Conservation (phyloP, 2,113 vertebrate species). For the Oostethus manadensis region DNA sequence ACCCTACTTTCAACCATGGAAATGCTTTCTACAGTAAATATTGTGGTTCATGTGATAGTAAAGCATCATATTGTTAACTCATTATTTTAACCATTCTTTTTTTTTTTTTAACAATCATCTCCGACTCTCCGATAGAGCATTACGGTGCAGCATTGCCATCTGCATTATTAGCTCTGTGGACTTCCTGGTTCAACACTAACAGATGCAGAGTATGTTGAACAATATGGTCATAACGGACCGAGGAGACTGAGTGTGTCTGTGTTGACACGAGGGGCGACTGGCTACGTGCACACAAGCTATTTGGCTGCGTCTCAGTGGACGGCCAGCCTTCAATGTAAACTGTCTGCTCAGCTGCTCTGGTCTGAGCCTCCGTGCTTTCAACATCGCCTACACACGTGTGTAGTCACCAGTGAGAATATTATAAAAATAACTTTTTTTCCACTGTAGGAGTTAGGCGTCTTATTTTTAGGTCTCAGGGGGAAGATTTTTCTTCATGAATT, state of each 20-base stretch:
- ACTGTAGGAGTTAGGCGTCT: neutral
- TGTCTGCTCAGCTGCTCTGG: slow-evolving; percentile 51
- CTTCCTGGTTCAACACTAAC: slow-evolving; percentile 35
- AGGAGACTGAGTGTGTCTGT: slow-evolving; percentile 31
- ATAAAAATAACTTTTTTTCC: slow-evolving; percentile 45
- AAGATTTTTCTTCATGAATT: slow-evolving; percentile 16
- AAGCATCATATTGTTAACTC: slow-evolving; percentile 26
- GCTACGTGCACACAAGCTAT: slow-evolving; percentile 4
- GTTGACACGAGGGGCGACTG: slow-evolving; percentile 33
- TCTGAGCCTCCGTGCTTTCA: slow-evolving; percentile 26
- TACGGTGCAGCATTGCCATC: slow-evolving; percentile 54
- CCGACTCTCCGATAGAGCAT: slow-evolving; percentile 49
- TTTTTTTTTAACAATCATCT: too few species aligned
- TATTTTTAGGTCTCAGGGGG: slow-evolving; percentile 22
- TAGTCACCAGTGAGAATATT: slow-evolving; percentile 27
- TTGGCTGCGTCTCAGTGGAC: slow-evolving; percentile 33
- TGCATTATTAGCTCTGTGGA: slow-evolving; percentile 55
- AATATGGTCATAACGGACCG: slow-evolving; percentile 47
- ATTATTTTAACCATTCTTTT: too few species aligned
- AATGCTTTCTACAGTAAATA: neutral
- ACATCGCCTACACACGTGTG: slow-evolving; percentile 36
- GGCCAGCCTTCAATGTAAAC: slow-evolving; percentile 38
- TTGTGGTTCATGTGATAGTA: slow-evolving; percentile 27
- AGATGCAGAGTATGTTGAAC: slow-evolving; percentile 45
- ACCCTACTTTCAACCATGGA: too few species aligned